Evolutionary conservation across 2,888 invertebrate species (phyloP).

Genomic region (Poecilus cupreus): DNA sequence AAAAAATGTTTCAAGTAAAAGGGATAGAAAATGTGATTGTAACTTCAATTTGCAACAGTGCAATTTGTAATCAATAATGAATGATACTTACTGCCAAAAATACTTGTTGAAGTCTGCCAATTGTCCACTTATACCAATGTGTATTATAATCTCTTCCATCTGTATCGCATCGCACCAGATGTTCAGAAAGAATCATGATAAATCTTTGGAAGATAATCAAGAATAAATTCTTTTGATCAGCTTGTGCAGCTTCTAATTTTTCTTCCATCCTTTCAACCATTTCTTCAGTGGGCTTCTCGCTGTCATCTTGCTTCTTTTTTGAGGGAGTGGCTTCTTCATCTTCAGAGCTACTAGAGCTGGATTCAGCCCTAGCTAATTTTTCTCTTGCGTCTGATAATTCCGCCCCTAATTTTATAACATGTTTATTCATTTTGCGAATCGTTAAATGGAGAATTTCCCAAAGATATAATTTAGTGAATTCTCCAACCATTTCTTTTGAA

Average conservation of each 20-base stretch:
- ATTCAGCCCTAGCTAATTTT: constrained; percentile 88
- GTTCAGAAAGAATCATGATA: constrained; percentile 98
- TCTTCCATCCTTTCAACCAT: constrained; percentile 97
- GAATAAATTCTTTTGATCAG: constrained; percentile 97
- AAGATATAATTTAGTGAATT: constrained; percentile 94
- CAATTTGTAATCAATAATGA: neutral
- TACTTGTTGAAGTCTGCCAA: constrained; percentile 95
- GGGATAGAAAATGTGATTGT: too few species aligned
- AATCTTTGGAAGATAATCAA: constrained; percentile 98
- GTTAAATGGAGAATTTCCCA: constrained; percentile 98
- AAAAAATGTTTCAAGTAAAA: too few species aligned
- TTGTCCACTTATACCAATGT: constrained; percentile 97
- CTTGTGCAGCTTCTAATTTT: constrained; percentile 93
- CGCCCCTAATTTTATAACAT: constrained; percentile 88
- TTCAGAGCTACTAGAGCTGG: constrained; percentile 87
- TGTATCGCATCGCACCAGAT: constrained; percentile 93
- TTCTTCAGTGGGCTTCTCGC: constrained; percentile 84
- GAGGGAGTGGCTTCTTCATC: constrained; percentile 78
- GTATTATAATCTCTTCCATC: constrained; percentile 95
- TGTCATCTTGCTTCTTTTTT: constrained; percentile 72
- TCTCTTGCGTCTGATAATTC: constrained; percentile 91
- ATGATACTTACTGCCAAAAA: constrained; percentile 86
- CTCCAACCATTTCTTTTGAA: constrained; percentile 92
- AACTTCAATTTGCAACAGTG: too few species aligned
- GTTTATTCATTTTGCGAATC: constrained; percentile 97